Percentiles rank a stretch among this genome's conserved stretches.
Evolutionary conservation across 2,113 vertebrate species (phyloP).

Genomic region (Lutjanus erythropterus): DNA sequence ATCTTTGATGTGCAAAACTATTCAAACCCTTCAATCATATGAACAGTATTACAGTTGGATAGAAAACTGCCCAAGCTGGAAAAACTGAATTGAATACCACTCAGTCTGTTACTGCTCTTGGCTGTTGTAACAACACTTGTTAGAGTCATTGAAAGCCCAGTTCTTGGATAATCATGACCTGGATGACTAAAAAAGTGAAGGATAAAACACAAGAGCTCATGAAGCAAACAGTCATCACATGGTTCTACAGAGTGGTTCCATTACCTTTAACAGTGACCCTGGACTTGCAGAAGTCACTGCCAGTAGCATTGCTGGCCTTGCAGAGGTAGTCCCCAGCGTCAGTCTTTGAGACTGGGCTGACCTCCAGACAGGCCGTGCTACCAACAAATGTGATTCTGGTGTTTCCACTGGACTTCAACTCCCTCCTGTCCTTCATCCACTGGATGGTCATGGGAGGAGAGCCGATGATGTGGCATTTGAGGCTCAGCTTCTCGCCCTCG

Average conservation of each 20-base stretch:
- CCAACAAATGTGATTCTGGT: constrained; percentile 89
- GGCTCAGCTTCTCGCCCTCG: constrained; percentile 89
- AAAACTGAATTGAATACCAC: too few species aligned
- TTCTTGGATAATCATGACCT: too few species aligned
- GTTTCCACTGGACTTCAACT: constrained; percentile 87
- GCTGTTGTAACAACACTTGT: too few species aligned
- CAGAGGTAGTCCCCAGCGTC: constrained; percentile 95
- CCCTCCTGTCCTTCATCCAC: constrained; percentile 93
- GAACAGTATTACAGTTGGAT: too few species aligned
- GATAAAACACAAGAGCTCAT: too few species aligned
- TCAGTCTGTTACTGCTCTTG: too few species aligned
- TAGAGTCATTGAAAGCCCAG: too few species aligned
- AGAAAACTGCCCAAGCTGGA: not conserved
- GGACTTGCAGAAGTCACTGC: constrained; percentile 92
- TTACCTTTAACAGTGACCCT: constrained; percentile 94
- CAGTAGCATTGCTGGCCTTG: constrained; percentile 92
- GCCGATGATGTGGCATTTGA: constrained; percentile 91
- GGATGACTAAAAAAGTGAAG: too few species aligned
- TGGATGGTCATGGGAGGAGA: constrained; percentile 90
- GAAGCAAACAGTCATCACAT: not conserved
- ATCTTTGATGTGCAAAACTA: too few species aligned
- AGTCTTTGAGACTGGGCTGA: constrained; percentile 83
- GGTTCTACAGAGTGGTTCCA: not conserved
- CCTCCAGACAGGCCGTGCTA: constrained; percentile 88
- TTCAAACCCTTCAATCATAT: too few species aligned